Base-by-base conservation (phyloP, 2,113 vertebrate species). In the Apaloderma vittatum region DNA sequence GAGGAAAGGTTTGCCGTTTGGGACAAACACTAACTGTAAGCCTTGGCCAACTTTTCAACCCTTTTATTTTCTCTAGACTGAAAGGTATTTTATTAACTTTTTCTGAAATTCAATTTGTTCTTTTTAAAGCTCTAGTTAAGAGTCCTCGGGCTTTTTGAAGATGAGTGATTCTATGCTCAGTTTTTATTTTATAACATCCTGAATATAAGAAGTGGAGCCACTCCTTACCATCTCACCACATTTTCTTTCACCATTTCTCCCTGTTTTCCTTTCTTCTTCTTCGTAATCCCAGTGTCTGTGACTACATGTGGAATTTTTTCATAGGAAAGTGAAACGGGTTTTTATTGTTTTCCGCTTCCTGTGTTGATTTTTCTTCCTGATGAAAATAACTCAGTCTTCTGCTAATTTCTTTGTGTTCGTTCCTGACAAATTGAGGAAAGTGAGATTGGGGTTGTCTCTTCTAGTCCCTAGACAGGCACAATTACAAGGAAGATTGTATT, bases 281-380 rank as follows among this genome's bases (percentile, higher is more conserved):
- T 89, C 1, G 3, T 61, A 75, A 72, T 93, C 88, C 51, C 59
- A 8, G 17, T 83, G 34, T 81, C 54, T 86, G 16, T 85, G 75
- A 43, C 57, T 84, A 49, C 43, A n/a, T 52, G 45, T 78, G 77
- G 73, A 82, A 92, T 95, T 89, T 91, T 55, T 86, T 91, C 15
- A 71, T 43, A 55, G 52, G 70, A 96, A 82, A 77, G 82, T 67
- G 83, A 96, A 97, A 93, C 72, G 46, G n/a, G 52, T 90, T 91
- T 19, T 92, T 37, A 2, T 5, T 36, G 77, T 84, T 93, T 83
- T n/a, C 48, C 82, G 48, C 59, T 95, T 85, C 83, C 95, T 88
- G 45, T 84, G 61, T 65, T 92, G 55, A 45, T 88, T 74, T n/a
- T 83, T 92, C 45, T 93, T 91, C 71, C 8, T 59, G 48, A 68